Base-by-base conservation (phyloP, 1,140 invertebrate genomes). In the Apis mellifera region DNA sequence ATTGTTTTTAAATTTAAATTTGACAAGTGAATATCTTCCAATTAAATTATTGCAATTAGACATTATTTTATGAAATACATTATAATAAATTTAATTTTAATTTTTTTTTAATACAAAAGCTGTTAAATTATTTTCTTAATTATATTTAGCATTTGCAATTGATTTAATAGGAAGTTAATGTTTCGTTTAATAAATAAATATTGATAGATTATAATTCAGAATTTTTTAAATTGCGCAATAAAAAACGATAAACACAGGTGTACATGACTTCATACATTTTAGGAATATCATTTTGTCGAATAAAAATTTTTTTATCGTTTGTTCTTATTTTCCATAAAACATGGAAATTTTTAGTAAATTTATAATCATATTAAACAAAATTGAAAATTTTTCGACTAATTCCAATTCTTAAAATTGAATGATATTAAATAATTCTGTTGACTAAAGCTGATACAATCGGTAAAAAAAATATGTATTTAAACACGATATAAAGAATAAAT, bases 221-320 rank as follows among this genome's bases (percentile, higher is more conserved):
- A 48, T 9, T 9, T 19, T 19, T 2, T 62, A 12, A 4, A 23
- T 65, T 12, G 19, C 60, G 3, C 21, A 64, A 21, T 57, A 9
- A 8, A 13, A 4, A 48, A n/a, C 19, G 48, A 32, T 50, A 59
- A 74, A 74, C 42, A 75, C 78, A 75, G 72, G 52, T 81, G 42
- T 66, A 17, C 15, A 55, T 32, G 60, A 26, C 15, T 32, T 23
- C n/a, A 9, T 17, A 55, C 12, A 66, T 54, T n/a, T 19, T n/a
- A 13, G 54, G 2, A 13, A 19, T 54, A 71, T 55, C 52, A 26
- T 5, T 54, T 32, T 15, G 17, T 19, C 1, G 7, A 65, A 32
- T 9, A 17, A 26, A 21, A 71, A 11, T 32, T 1, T 13, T 59
- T 19, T 17, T 15, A 17, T 15, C 26, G 13, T 26, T 26, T 26